phyloP scores from a whole-genome alignment of 2,888 invertebrate genomes.

The Drosophila pseudotalamancana region DNA sequence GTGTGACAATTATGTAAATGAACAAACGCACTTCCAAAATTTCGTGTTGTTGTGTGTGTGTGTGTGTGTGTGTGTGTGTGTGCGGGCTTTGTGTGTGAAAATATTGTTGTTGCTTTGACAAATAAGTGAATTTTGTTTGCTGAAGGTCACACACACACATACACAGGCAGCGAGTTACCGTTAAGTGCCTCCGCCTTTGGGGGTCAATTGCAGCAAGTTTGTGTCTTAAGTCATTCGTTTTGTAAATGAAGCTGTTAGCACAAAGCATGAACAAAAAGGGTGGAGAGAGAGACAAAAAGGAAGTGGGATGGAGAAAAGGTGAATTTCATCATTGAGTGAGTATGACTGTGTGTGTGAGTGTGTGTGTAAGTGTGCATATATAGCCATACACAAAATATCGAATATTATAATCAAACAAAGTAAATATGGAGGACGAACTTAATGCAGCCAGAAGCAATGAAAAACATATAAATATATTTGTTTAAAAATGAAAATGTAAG shows the following conservation, averaged over 20 bases:
- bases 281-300: neutral
- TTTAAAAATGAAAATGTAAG: too few relatives aligned
- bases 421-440: too few relatives aligned
- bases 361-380: neutral
- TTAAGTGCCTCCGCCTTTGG: constrained; percentile 58
- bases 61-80: constrained; percentile 34
- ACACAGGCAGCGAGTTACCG: constrained; percentile 50
- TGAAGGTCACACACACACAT: constrained; percentile 56
- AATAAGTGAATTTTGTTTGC: constrained; percentile 67
- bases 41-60: constrained; percentile 27
- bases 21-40: constrained; percentile 59
- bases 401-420: too few relatives aligned
- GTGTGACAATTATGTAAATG: constrained; percentile 80
- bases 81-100: constrained; percentile 25
- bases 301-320: too few relatives aligned
- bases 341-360: neutral
- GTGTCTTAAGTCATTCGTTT: constrained; percentile 72
- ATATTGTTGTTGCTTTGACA: constrained; percentile 23
- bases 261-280: constrained; percentile 11
- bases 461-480: too few relatives aligned
- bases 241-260: constrained; percentile 52
- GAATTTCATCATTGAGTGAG: neutral
- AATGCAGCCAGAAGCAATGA: too few relatives aligned
- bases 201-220: constrained; percentile 70
- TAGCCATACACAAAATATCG: too few relatives aligned